A percentile compares a stretch with the other conserved stretches of the same genome.
Evolutionary conservation across 2,113 vertebrate species (phyloP).

Genomic region (Egretta garzetta): DNA sequence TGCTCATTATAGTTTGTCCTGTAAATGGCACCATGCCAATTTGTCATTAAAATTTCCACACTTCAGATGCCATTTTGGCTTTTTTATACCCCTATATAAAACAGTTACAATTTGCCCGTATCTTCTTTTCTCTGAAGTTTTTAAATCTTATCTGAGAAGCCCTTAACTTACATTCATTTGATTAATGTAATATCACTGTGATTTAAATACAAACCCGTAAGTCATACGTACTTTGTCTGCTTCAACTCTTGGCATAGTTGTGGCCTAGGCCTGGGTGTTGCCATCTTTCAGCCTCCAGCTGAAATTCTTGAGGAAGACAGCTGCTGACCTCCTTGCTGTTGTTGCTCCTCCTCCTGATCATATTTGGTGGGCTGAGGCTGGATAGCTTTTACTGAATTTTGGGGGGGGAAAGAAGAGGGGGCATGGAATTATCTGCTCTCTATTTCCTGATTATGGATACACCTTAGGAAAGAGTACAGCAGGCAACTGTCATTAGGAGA

Average conservation of each 20-base stretch:
- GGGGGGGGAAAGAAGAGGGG: accelerated
- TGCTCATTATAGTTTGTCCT: background rate
- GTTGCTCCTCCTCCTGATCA: background rate
- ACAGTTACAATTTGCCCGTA: background rate
- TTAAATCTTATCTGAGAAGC: background rate
- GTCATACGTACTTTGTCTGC: background rate
- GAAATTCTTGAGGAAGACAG: background rate
- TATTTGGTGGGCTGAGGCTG: background rate
- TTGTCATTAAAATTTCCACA: background rate
- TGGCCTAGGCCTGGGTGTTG: background rate
- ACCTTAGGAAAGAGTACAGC: background rate
- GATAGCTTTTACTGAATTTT: background rate
- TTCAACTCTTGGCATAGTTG: background rate
- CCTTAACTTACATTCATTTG: background rate
- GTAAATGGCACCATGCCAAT: background rate
- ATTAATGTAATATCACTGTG: background rate
- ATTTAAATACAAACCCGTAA: background rate
- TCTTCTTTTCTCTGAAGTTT: background rate
- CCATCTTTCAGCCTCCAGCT: background rate
- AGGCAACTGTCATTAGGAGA: background rate
- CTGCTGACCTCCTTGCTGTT: background rate
- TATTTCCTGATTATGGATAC: background rate
- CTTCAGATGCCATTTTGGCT: background rate
- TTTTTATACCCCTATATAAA: background rate
- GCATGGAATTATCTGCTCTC: background rate